phyloP scores from a whole-genome alignment of 2,797 vertebrate genomes.

The Sylvia borin region DNA sequence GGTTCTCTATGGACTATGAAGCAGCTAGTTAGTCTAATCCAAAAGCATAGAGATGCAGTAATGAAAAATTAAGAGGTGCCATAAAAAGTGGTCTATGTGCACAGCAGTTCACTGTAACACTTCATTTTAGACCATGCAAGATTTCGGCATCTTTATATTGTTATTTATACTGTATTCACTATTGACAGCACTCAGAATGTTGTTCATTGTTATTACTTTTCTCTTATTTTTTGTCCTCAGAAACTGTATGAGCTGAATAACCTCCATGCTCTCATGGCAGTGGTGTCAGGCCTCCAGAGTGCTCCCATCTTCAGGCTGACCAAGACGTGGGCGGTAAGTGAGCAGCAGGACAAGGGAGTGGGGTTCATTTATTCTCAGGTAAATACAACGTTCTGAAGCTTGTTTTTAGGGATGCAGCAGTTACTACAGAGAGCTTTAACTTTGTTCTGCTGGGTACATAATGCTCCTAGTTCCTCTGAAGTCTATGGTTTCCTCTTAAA shows the following conservation, averaged over 20 bases:
- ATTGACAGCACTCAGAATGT: background rate
- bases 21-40: background rate
- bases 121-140: background rate
- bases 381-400: background rate
- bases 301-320: conserved; percentile 96
- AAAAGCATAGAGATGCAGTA: background rate
- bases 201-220: background rate
- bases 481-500: background rate
- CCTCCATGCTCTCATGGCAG: conserved; percentile 97
- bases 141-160: background rate
- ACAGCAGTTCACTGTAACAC: background rate
- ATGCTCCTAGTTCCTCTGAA: background rate
- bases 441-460: background rate
- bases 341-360: background rate
- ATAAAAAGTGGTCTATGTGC: background rate
- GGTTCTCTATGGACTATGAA: background rate
- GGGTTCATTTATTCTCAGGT: background rate
- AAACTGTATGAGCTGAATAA: conserved; percentile 98
- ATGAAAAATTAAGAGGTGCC: background rate
- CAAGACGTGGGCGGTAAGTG: conserved; percentile 98
- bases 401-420: background rate
- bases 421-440: background rate
- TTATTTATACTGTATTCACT: background rate
- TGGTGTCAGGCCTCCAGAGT: conserved; percentile 94
- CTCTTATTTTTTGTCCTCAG: conserved; percentile 70